Evolutionary conservation across 2,113 vertebrate species (phyloP).

Genomic region (Petrocephalus microphthalmus): DNA sequence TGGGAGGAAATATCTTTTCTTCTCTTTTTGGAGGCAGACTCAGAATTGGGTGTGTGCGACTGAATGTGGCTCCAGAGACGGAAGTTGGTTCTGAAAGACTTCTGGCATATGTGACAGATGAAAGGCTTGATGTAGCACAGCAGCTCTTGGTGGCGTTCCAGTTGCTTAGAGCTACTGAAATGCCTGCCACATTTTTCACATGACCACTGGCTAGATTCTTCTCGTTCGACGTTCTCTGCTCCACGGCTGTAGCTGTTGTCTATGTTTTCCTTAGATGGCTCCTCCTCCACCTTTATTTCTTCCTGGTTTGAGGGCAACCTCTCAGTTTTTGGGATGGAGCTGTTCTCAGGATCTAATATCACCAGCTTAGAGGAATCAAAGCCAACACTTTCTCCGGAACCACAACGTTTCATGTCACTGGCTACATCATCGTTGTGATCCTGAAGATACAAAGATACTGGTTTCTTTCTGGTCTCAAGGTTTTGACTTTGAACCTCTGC

Average conservation of each 20-base stretch:
- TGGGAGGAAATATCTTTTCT: slow-evolving; percentile 66
- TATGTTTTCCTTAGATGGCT: slow-evolving; percentile 73
- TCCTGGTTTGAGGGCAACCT: slow-evolving; percentile 66
- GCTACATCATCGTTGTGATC: slow-evolving; percentile 67
- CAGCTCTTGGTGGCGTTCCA: slow-evolving; percentile 93
- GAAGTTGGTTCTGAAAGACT: slow-evolving; percentile 96
- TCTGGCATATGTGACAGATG: slow-evolving; percentile 94
- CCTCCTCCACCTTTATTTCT: slow-evolving; percentile 76
- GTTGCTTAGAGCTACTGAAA: slow-evolving; percentile 80
- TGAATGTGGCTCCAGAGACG: slow-evolving; percentile 98
- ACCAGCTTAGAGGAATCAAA: slow-evolving; percentile 78
- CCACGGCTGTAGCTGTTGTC: slow-evolving; percentile 63
- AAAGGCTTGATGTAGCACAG: slow-evolving; percentile 94
- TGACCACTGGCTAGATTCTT: slow-evolving; percentile 78
- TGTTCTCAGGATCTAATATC: slow-evolving; percentile 87
- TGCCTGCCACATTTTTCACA: slow-evolving; percentile 94
- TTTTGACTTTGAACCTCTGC: slow-evolving; percentile 98
- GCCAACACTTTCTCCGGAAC: slow-evolving; percentile 66
- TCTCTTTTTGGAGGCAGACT: slow-evolving; percentile 60
- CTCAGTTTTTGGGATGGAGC: slow-evolving; percentile 81
- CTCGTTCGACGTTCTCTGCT: slow-evolving; percentile 45
- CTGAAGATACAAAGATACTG: slow-evolving; percentile 58
- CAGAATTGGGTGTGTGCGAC: slow-evolving; percentile 80
- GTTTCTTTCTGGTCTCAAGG: slow-evolving; percentile 79
- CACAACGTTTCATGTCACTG: slow-evolving; percentile 42